Base-by-base conservation (phyloP, 92 coral and sea anemone genomes). In the Pocillopora meandrina region DNA sequence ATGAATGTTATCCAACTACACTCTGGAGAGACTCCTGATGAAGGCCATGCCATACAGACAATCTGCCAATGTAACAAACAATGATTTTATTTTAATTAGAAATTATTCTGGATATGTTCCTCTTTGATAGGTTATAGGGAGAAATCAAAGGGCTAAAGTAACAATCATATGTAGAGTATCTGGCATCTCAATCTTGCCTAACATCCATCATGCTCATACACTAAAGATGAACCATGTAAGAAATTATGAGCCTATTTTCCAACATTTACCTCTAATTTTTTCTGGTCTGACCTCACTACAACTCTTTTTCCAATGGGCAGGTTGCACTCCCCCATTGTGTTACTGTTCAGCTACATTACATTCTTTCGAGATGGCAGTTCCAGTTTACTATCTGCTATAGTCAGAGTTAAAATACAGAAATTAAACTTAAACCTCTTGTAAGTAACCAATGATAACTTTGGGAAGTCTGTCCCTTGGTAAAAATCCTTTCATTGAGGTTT, bases 41-140 rank as follows among this genome's bases (percentile, higher is more conserved):
- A 88, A 17, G 98, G 98, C 98, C 98, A 94, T 5, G 88, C 93
- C 78, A 87, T 71, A 57, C 95, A 94, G 58, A 92, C 89, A 59
- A 90, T 88, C 98, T 94, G 82, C 1, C 36, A 42, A 64, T 19
- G 2, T 15, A 59, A 56, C 52, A 16, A 65, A 20, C 11, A 65
- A 3, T 74, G 9, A 2, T n/a, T n/a, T n/a, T n/a, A n/a, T n/a
- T 11, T 17, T 18, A 14, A 16, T 20, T 26, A 47, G 52, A 75
- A 47, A 12, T 11, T 11, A 9, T 16, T 11, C 13, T 2, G 17
- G 62, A 16, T 59, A 59, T 11, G 17, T 11, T 59, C 62, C 17
- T 9, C 49, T 42, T 42, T 5, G 2, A 5, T 2, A 5, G 5
- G 49, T 42, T 42, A 42, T 42, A 5, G 5, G 49, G 2, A 42